phyloP scores from a whole-genome alignment of 2,888 invertebrate species.

The Pollenia griseotomentosa region DNA sequence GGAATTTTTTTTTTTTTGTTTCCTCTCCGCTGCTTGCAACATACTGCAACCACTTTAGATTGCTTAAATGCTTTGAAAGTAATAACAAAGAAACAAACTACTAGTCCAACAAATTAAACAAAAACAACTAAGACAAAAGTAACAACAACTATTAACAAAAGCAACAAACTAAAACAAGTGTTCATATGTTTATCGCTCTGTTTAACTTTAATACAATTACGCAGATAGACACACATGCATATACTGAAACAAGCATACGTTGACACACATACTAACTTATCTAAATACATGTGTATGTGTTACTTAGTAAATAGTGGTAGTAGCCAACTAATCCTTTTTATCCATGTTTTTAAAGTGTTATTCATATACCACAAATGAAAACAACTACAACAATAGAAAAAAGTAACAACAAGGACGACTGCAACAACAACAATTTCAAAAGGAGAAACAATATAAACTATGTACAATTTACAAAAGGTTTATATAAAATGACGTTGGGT shows the following conservation, averaged over 20 bases:
- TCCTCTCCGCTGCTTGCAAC: background rate
- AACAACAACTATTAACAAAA: slow-evolving; percentile 19
- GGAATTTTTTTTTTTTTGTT: background rate
- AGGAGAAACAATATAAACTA: slow-evolving; percentile 1
- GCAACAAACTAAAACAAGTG: slow-evolving; percentile 23
- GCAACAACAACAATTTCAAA: slow-evolving; percentile 3
- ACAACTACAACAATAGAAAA: slow-evolving; percentile 3
- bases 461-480: slow-evolving; percentile 34
- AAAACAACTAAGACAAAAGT: slow-evolving; percentile 12
- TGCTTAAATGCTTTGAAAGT: slow-evolving; percentile 12
- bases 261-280: background rate
- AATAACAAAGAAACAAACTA: slow-evolving; percentile 26
- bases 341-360: slow-evolving; percentile 8
- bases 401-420: slow-evolving; percentile 17
- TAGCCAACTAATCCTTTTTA: slow-evolving; percentile 22
- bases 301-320: slow-evolving; percentile 3
- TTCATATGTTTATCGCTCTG: slow-evolving; percentile 49
- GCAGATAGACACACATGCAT: background rate
- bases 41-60: slow-evolving; percentile 59
- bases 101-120: slow-evolving; percentile 24
- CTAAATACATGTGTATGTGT: background rate
- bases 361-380: slow-evolving; percentile 30
- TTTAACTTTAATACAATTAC: slow-evolving; percentile 37
- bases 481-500: background rate
- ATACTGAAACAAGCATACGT: too few relatives aligned